Conservation (phyloP, 1,140 invertebrate genomes). For the Drosophila melanica region DNA sequence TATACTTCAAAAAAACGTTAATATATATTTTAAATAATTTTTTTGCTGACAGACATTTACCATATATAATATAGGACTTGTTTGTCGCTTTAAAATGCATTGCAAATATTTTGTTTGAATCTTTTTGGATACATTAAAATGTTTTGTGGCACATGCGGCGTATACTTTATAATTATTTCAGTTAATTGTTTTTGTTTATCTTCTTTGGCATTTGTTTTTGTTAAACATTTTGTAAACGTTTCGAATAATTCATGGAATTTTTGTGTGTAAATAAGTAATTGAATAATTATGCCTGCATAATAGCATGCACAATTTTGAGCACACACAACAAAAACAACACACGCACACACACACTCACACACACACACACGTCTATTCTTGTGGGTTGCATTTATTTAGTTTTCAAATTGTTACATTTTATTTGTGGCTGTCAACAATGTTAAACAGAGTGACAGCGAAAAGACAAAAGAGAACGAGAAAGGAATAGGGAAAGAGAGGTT, state of each 20-base stretch:
- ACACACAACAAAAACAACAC: too few species aligned
- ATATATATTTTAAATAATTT: neutral
- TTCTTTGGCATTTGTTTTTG: neutral
- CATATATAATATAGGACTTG: too few species aligned
- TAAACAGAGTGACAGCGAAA: neutral
- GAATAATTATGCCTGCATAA: slow-evolving; percentile 33
- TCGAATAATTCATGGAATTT: slow-evolving; percentile 36
- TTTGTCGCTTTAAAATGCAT: too few species aligned
- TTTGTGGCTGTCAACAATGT: slow-evolving; percentile 33
- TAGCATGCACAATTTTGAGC: slow-evolving; percentile 1
- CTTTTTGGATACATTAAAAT: neutral
- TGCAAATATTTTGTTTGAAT: too few species aligned
- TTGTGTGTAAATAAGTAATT: slow-evolving; percentile 45
- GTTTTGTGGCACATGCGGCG: slow-evolving; percentile 15
- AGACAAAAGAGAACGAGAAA: neutral
- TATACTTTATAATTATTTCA: slow-evolving; percentile 28
- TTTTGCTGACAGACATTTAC: too few species aligned
- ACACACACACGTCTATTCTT: neutral
- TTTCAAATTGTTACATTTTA: slow-evolving; percentile 28
- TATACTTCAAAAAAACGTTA: neutral
- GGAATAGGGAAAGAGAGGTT: neutral
- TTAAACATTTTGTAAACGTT: slow-evolving; percentile 11
- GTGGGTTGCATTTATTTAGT: slow-evolving; percentile 26
- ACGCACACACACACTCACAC: neutral
- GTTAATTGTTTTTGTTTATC: slow-evolving; percentile 19